These are phyloP conservation scores for Schrankia costaestrigalis DNA, from an alignment of 2,888 invertebrate genomes.

Conservation along the genomic window DNA sequence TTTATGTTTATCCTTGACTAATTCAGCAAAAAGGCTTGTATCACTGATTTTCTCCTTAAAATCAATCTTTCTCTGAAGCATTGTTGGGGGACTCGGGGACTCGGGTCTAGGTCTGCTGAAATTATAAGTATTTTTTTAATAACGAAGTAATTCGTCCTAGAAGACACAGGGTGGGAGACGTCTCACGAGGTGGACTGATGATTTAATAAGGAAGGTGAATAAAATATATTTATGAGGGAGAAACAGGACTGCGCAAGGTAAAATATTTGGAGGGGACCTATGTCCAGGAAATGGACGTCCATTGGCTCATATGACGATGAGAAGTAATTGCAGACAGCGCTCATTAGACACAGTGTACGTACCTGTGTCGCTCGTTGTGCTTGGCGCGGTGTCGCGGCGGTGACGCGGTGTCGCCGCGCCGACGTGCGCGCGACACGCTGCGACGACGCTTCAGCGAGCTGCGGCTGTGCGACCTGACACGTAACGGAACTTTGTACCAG, in stretches of 20 bases:
- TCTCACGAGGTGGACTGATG: no score
- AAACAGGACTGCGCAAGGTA: no score
- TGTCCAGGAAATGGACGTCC: no score
- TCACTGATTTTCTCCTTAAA: constrained; percentile 91
- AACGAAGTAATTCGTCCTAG: neutral
- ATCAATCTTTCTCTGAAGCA: constrained; percentile 79
- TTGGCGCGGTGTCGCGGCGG: constrained; percentile 66
- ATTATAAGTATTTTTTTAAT: neutral
- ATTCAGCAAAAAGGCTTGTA: constrained; percentile 93
- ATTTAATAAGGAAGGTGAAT: no score
- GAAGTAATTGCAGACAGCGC: no score
- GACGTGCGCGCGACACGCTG: constrained; percentile 69
- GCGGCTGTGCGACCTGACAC: constrained; percentile 79
- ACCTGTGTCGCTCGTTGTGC: constrained; percentile 58
- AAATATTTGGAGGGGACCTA: no score
- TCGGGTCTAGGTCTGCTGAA: constrained; percentile 48
- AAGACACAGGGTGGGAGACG: no score
- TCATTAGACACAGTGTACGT: neutral
- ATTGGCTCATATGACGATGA: no score
- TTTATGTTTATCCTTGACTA: constrained; percentile 92
- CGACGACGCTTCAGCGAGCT: constrained; percentile 82
- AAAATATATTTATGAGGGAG: no score
- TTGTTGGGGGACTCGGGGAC: constrained; percentile 65
- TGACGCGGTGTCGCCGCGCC: constrained; percentile 68
- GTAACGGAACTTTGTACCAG: no score